phyloP scores from a whole-genome alignment of 2,888 invertebrate species.

The Lysandra coridon region DNA sequence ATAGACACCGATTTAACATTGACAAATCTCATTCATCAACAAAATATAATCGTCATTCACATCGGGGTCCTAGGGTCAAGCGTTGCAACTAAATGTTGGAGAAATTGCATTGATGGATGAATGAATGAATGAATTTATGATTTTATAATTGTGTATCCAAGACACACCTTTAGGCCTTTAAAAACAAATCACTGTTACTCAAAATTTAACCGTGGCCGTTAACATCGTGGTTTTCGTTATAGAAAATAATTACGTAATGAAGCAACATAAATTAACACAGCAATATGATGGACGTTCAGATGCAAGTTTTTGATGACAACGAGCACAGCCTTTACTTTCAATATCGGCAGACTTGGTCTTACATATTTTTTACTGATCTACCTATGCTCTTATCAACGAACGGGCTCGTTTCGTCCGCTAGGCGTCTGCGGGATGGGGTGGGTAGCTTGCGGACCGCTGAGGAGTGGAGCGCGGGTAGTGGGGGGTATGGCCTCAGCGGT shows the following conservation, averaged over 20 bases:
- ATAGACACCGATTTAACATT: neutral
- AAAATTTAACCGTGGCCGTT: neutral
- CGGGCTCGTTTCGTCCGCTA: no score
- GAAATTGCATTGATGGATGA: neutral
- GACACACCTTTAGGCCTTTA: neutral
- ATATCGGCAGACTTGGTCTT: no score
- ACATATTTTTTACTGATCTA: no score
- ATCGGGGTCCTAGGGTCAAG: neutral
- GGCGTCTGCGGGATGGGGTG: no score
- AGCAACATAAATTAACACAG: no score
- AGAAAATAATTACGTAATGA: no score
- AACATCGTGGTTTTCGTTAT: no score
- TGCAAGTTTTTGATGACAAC: no score
- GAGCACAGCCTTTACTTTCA: no score
- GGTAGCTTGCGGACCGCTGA: neutral
- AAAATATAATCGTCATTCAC: conserved; percentile 3
- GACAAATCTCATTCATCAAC: conserved; percentile 4
- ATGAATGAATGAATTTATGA: no score
- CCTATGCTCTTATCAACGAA: neutral
- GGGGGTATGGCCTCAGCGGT: no score
- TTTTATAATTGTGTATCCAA: neutral
- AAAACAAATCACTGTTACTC: neutral
- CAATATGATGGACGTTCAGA: no score
- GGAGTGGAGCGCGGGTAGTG: neutral
- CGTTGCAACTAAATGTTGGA: neutral